Conservation (phyloP, 2,797 vertebrate genomes). For the Monodelphis domestica region DNA sequence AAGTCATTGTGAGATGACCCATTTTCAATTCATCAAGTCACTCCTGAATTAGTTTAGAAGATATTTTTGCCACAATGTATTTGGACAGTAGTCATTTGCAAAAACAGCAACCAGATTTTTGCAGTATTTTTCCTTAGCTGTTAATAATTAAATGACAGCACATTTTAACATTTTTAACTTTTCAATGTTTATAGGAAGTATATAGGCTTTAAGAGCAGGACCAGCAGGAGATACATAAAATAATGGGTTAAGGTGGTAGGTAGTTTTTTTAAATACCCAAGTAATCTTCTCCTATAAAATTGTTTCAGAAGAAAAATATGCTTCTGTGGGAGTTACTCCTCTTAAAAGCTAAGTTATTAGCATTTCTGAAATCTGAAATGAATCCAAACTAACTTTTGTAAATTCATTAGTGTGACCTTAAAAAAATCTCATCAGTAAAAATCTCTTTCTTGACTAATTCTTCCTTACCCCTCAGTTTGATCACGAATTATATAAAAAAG, state of each 20-base stretch:
- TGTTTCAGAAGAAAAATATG: neutral
- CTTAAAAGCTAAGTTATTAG: slow-evolving; percentile 38
- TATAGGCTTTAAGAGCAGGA: slow-evolving; percentile 27
- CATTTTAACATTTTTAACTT: slow-evolving; percentile 44
- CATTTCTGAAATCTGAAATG: slow-evolving; percentile 5
- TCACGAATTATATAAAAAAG: neutral
- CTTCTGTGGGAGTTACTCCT: neutral
- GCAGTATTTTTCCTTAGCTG: neutral
- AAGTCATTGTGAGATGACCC: neutral
- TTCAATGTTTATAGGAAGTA: slow-evolving; percentile 45
- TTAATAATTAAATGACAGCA: slow-evolving; percentile 44
- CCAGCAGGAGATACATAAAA: slow-evolving; percentile 27
- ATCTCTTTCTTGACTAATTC: neutral
- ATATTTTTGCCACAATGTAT: slow-evolving; percentile 22
- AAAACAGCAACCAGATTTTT: neutral
- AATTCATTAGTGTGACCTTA: slow-evolving; percentile 26
- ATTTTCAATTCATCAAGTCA: neutral
- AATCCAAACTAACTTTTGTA: slow-evolving; percentile 33
- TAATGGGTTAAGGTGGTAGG: neutral
- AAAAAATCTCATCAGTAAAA: neutral
- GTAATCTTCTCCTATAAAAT: neutral
- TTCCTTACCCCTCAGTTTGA: slow-evolving; percentile 2
- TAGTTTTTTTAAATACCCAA: slow-evolving; percentile 18
- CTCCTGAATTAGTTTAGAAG: slow-evolving; percentile 1
- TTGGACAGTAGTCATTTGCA: slow-evolving; percentile 30